These are phyloP conservation scores for Anthopleura sola DNA, from an alignment of 64 coral and sea anemone species.

Conservation along the genomic window DNA sequence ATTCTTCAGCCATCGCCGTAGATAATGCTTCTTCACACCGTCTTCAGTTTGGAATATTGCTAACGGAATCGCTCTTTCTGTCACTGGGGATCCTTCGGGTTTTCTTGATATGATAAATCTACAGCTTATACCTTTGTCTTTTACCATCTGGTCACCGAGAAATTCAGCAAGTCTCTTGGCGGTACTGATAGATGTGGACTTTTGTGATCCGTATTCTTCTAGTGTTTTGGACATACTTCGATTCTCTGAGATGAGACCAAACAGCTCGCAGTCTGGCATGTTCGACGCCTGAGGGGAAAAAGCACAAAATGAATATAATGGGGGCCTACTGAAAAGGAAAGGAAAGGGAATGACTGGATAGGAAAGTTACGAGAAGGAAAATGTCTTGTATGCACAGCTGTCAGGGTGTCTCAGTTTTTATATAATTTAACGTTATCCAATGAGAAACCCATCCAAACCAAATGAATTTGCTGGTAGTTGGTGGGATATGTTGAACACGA, in stretches of 20 bases:
- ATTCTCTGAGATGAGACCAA: slow-evolving; percentile 92
- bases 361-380: too few species aligned
- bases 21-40: slow-evolving; percentile 72
- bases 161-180: slow-evolving; percentile 95
- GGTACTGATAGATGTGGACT: slow-evolving; percentile 97
- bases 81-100: slow-evolving; percentile 90
- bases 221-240: slow-evolving; percentile 98
- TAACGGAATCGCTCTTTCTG: slow-evolving; percentile 90
- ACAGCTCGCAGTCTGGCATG: slow-evolving; percentile 97
- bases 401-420: too few species aligned
- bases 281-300: slow-evolving; percentile 65
- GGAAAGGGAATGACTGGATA: too few species aligned
- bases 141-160: slow-evolving; percentile 99
- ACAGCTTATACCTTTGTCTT: slow-evolving; percentile 97
- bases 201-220: slow-evolving; percentile 89
- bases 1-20: slow-evolving; percentile 88
- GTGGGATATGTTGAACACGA: too few species aligned
- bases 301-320: not conserved
- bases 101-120: slow-evolving; percentile 95
- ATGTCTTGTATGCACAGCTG: too few species aligned
- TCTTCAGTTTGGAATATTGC: slow-evolving; percentile 95
- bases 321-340: too few species aligned
- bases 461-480: too few species aligned
- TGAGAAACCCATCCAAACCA: too few species aligned
- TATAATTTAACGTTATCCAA: too few species aligned